Evolutionary conservation across 2,113 vertebrate genomes (phyloP).

Genomic region (Bostrychus sinensis): DNA sequence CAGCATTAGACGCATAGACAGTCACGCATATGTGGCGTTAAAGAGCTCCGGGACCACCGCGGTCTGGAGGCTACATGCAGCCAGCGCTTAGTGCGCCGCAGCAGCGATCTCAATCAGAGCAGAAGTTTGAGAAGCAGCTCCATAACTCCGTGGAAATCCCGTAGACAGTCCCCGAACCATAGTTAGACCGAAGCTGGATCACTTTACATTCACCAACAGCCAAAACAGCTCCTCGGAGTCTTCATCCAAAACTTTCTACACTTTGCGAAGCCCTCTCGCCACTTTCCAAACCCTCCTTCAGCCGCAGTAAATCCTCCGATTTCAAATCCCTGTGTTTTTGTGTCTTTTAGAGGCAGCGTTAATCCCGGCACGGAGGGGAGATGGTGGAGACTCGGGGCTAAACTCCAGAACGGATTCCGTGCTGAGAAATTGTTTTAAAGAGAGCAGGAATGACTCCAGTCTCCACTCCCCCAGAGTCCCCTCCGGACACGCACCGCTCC

Average conservation of each 20-base stretch:
- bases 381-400: constrained; percentile 38
- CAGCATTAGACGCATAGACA: constrained; percentile 72
- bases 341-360: constrained; percentile 9
- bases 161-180: constrained; percentile 50
- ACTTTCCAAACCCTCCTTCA: constrained; percentile 52
- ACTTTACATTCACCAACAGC: constrained; percentile 11
- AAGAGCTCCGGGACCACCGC: constrained; percentile 48
- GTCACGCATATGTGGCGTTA: constrained; percentile 51
- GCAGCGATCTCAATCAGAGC: constrained; percentile 57
- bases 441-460: constrained; percentile 64
- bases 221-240: constrained; percentile 19
- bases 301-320: constrained; percentile 54
- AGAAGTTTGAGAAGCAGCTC: constrained; percentile 47
- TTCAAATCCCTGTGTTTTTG: constrained; percentile 27
- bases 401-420: constrained; percentile 60
- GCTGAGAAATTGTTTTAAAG: constrained; percentile 71
- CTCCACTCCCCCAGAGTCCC: constrained; percentile 65
- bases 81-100: constrained; percentile 47
- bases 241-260: constrained; percentile 42
- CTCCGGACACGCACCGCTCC: constrained; percentile 11
- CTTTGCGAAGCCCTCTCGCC: constrained; percentile 43
- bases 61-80: constrained; percentile 39
- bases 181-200: constrained; percentile 21
- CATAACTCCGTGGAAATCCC: constrained; percentile 47
- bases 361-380: constrained; percentile 26